A percentile compares a stretch with the other conserved stretches of the same genome.
phyloP scores from a whole-genome alignment of 2,888 invertebrate species.

The Calameuta idolon region DNA sequence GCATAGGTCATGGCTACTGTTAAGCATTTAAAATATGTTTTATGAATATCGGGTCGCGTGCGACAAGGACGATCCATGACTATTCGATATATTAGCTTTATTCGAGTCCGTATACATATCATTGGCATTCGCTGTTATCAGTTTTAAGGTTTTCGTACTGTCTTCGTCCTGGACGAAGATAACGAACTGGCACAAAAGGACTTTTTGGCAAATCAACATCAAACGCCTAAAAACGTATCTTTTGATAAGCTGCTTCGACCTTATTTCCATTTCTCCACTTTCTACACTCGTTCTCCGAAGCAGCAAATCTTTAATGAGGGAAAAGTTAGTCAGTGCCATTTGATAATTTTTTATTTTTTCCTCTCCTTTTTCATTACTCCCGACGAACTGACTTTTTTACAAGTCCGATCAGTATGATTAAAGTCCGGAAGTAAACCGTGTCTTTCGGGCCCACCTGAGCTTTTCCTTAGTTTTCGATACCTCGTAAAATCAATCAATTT shows the following conservation, averaged over 20 bases:
- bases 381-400: conserved; percentile 22
- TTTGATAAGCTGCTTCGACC: neutral
- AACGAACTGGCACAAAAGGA: neutral
- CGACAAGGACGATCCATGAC: too few relatives aligned
- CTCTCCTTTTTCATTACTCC: neutral
- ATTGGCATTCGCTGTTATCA: neutral
- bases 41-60: too few relatives aligned
- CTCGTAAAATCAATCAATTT: neutral
- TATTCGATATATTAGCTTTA: neutral
- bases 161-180: neutral
- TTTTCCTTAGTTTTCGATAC: neutral
- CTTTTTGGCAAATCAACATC: neutral
- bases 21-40: too few relatives aligned
- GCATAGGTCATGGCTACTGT: too few relatives aligned
- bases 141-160: neutral
- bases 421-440: neutral
- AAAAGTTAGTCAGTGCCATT: neutral
- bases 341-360: conserved; percentile 20
- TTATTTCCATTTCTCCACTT: neutral
- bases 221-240: neutral
- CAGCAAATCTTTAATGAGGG: neutral
- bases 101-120: neutral
- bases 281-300: neutral
- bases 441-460: neutral
- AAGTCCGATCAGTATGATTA: conserved; percentile 19